Conservation (phyloP, 2,113 vertebrate species). For the Plecotus auritus region DNA sequence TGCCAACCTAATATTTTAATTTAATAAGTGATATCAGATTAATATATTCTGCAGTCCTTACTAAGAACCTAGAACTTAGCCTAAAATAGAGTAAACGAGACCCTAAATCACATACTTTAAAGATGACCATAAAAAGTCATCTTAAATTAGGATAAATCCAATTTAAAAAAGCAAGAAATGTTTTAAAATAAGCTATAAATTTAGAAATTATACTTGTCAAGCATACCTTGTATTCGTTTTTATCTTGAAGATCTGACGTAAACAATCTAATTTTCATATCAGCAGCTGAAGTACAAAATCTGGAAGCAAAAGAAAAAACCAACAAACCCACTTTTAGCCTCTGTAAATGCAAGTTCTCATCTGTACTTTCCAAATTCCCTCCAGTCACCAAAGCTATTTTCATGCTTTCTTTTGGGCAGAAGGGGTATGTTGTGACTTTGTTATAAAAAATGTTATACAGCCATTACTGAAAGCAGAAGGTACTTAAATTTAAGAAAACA, state of each 20-base stretch:
- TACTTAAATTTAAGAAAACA: not conserved
- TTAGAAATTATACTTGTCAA: not conserved
- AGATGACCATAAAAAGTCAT: not conserved
- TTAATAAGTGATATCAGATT: not conserved
- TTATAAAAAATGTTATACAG: not conserved
- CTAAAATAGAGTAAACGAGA: not conserved
- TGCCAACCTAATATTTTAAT: not conserved
- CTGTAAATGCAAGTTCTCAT: not conserved
- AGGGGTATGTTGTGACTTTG: not conserved
- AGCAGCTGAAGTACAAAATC: conserved; percentile 94
- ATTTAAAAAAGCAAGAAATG: conserved; percentile 6
- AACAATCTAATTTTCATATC: conserved; percentile 92
- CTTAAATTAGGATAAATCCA: not conserved
- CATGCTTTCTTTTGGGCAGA: not conserved
- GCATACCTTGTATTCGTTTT: conserved; percentile 92
- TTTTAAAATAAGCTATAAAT: conserved; percentile 14
- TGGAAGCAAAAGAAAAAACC: conserved; percentile 66
- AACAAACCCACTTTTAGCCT: not conserved
- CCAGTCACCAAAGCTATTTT: not conserved
- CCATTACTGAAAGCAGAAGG: not conserved
- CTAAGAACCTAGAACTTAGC: not conserved
- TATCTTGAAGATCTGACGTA: conserved; percentile 93
- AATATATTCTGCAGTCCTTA: not conserved
- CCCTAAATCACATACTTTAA: not conserved
- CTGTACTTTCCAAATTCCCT: not conserved